Percentiles rank a stretch among this genome's conserved stretches.
Conservation (phyloP, 1,140 invertebrate species). For the Papilio helenus region DNA sequence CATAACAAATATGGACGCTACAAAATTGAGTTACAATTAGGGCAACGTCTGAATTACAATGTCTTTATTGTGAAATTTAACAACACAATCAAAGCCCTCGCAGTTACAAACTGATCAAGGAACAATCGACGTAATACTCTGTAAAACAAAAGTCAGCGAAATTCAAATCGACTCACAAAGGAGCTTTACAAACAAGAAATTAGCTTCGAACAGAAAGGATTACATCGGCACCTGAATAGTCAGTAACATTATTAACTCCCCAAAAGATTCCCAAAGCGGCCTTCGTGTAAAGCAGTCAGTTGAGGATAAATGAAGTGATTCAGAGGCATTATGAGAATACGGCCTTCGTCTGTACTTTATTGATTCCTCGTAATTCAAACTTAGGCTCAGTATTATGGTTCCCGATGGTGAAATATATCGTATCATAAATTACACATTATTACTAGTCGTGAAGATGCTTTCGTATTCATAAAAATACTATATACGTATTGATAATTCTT, state of each 20-base stretch:
- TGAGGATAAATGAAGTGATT: conserved; percentile 33
- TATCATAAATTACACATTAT: conserved; percentile 1
- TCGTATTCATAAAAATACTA: not conserved
- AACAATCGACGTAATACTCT: not conserved
- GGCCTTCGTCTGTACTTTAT: conserved; percentile 28
- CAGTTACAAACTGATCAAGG: conserved; percentile 7
- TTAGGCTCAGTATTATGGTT: not conserved
- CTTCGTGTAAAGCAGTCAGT: conserved; percentile 24
- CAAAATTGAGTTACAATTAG: not conserved
- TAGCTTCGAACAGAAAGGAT: conserved; percentile 29
- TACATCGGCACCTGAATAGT: conserved; percentile 36
- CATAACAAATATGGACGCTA: not conserved
- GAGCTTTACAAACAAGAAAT: conserved; percentile 30
- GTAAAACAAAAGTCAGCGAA: conserved; percentile 17
- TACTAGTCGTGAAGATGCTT: not conserved
- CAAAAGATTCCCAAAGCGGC: conserved; percentile 21
- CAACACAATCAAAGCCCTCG: not conserved
- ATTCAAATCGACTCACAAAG: conserved; percentile 32
- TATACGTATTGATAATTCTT: not conserved
- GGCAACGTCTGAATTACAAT: not conserved
- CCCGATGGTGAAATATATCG: conserved; percentile 10
- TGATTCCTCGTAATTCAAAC: conserved; percentile 34
- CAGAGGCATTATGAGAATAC: conserved; percentile 26
- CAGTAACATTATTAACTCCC: conserved; percentile 25
- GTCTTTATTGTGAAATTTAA: not conserved